A percentile compares a stretch with the other conserved stretches of the same genome.
These are phyloP conservation scores for Rhinogobius similis DNA, from an alignment of 2,113 vertebrate species.

Conservation along the genomic window DNA sequence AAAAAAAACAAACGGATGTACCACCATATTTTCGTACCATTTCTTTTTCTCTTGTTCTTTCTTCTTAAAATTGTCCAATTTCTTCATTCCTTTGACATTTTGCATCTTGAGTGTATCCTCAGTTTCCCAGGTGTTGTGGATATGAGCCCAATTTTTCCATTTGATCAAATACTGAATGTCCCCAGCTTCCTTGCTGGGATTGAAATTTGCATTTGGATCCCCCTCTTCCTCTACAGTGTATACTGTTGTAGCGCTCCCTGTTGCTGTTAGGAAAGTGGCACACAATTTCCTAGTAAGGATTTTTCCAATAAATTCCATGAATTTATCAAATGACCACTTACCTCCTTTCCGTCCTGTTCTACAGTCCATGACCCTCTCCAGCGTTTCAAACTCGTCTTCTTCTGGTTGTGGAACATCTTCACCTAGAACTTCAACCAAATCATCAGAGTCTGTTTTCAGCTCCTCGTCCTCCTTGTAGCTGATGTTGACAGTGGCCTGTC, in stretches of 20 bases:
- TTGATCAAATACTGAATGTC: conserved; percentile 96
- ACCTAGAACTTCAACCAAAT: conserved; percentile 92
- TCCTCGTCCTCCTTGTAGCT: conserved; percentile 99
- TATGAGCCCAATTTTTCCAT: conserved; percentile 99
- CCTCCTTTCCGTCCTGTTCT: conserved; percentile 92
- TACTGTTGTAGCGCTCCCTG: conserved; percentile 92
- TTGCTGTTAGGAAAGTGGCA: conserved; percentile 74
- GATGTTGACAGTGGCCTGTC: conserved; percentile 95
- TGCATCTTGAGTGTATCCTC: conserved; percentile 95
- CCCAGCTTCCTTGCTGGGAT: conserved; percentile 84
- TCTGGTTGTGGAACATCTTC: conserved; percentile 94
- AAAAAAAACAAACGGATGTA: neutral
- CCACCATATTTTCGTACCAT: conserved; percentile 79
- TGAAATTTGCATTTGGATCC: conserved; percentile 89
- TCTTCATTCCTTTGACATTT: conserved; percentile 99
- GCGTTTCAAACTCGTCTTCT: conserved; percentile 98
- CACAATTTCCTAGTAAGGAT: neutral
- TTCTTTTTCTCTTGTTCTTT: conserved; percentile 94
- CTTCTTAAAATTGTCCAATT: conserved; percentile 98
- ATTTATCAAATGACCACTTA: conserved; percentile 37
- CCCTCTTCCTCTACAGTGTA: conserved; percentile 97
- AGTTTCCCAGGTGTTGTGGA: conserved; percentile 99
- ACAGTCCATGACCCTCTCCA: conserved; percentile 95
- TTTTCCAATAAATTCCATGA: neutral
- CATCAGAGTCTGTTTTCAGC: conserved; percentile 96